These are phyloP conservation scores for Meandrina meandrites DNA, from an alignment of 92 coral and sea anemone species.

Conservation along the genomic window DNA sequence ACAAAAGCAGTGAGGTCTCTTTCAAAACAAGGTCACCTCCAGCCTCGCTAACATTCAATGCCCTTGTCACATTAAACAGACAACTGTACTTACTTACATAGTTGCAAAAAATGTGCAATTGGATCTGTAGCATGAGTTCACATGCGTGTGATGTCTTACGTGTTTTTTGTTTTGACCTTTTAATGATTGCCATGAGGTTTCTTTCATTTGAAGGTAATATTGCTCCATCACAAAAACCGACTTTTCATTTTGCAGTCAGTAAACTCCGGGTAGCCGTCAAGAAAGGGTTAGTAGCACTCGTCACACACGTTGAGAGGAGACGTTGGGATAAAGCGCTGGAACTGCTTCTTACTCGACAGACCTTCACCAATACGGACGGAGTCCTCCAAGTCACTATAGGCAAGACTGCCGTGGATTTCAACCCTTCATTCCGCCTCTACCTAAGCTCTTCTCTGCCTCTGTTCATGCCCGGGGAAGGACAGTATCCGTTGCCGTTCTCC, in stretches of 20 bases:
- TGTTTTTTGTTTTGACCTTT: too few species aligned
- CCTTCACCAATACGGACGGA: conserved; percentile 69
- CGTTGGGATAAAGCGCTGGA: conserved; percentile 73
- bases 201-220: background rate
- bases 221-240: background rate
- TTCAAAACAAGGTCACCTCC: too few species aligned
- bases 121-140: too few species aligned
- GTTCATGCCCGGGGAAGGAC: conserved; percentile 76
- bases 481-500: conserved; percentile 70
- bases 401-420: conserved; percentile 73
- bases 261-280: conserved; percentile 83
- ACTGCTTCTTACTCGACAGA: conserved; percentile 79
- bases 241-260: conserved; percentile 41
- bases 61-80: too few species aligned
- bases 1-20: too few species aligned
- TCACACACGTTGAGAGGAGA: conserved; percentile 85
- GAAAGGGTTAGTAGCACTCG: conserved; percentile 80
- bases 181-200: background rate
- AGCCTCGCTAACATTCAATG: too few species aligned
- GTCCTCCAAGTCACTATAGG: conserved; percentile 71
- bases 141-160: too few species aligned
- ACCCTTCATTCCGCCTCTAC: conserved; percentile 89
- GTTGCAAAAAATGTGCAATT: too few species aligned
- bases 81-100: too few species aligned
- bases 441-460: conserved; percentile 83